Evolutionary conservation across 2,888 invertebrate species (phyloP).

Genomic region (Drosophila sordidula): DNA sequence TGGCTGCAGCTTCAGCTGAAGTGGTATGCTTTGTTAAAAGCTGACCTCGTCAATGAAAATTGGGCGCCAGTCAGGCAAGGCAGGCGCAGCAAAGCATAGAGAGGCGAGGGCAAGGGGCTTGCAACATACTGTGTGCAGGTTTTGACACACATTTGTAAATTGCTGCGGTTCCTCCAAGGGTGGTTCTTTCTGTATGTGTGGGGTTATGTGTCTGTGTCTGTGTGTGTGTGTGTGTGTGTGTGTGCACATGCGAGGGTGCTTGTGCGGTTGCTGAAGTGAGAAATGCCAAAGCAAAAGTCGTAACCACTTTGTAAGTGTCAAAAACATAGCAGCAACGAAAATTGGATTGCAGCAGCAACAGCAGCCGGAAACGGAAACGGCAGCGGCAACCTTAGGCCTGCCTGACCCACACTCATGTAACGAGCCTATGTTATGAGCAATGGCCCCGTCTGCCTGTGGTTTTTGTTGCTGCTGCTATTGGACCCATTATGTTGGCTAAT

Average conservation of each 20-base stretch:
- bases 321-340: conserved; percentile 77
- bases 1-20: conserved; percentile 41
- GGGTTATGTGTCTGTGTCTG: conserved; percentile 3
- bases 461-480: conserved; percentile 38
- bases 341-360: conserved; percentile 68
- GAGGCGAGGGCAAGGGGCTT: conserved; percentile 13
- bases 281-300: conserved; percentile 79
- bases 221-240: conserved; percentile 22
- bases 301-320: conserved; percentile 78
- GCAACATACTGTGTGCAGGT: conserved; percentile 53
- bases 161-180: conserved; percentile 39
- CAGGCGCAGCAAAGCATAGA: conserved; percentile 22
- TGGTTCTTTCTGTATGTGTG: conserved; percentile 7
- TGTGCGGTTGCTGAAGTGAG: conserved; percentile 76
- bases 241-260: conserved; percentile 35
- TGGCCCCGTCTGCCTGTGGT: conserved; percentile 30
- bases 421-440: conserved; percentile 71
- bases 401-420: conserved; percentile 34
- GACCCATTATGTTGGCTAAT: conserved; percentile 76
- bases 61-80: conserved; percentile 41
- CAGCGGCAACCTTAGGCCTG: conserved; percentile 36
- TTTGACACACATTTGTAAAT: conserved; percentile 77
- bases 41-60: conserved; percentile 74
- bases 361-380: conserved; percentile 56
- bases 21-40: conserved; percentile 63